Conservation (phyloP, 2,888 invertebrate species). For the Gisinianus flammeolus region DNA sequence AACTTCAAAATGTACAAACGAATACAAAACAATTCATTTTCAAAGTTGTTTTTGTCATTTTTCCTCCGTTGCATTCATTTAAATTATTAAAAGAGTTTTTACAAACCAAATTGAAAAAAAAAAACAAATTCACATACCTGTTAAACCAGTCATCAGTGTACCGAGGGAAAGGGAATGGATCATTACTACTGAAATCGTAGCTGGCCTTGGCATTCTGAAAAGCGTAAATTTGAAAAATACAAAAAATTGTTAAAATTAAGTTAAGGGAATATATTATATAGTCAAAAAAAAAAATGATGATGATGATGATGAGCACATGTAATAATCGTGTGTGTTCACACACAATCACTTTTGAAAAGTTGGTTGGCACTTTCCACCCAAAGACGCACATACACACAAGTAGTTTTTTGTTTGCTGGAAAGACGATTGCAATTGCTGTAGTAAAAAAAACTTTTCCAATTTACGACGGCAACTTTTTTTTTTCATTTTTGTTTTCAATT, state of each 20-base stretch:
- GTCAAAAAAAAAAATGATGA: background rate
- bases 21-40: background rate
- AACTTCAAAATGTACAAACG: no score
- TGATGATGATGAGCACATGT: background rate
- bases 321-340: background rate
- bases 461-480: no score
- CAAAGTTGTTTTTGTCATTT: no score
- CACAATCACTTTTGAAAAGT: background rate
- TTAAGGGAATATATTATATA: no score
- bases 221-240: slow-evolving; percentile 53
- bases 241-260: slow-evolving; percentile 22
- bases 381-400: background rate
- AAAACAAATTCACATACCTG: slow-evolving; percentile 69
- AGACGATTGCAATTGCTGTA: no score
- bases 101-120: no score
- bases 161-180: slow-evolving; percentile 96
- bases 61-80: no score
- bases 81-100: background rate
- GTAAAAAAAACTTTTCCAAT: no score
- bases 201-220: slow-evolving; percentile 95
- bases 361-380: background rate
- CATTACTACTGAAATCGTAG: slow-evolving; percentile 99
- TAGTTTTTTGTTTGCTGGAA: no score
- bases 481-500: no score
- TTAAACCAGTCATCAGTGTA: slow-evolving; percentile 99